Evolutionary conservation across 2,888 invertebrate genomes (phyloP), one percentile per base, ranked within the genome.

Genomic region (Heteromurus nitidus): DNA sequence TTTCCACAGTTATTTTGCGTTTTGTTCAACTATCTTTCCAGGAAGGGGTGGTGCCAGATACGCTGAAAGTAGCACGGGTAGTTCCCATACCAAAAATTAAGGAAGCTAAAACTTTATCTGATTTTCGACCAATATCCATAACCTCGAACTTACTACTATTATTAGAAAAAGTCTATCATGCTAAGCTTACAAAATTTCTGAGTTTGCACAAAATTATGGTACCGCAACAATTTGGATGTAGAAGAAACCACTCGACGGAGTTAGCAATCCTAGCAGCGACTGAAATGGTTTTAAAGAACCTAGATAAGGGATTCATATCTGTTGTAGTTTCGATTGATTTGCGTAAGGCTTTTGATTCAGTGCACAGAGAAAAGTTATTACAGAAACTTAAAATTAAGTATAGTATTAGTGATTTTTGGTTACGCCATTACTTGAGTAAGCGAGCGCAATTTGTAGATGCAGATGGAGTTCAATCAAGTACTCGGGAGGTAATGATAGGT

Each of bases 231-330:
- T 80, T 73, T 50, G 80, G 80, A 7, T 44, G 64, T 62, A 50
- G 80, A 30, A 58, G 47, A 22, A 28, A 30, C 9, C 70, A 81
- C 26, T 75, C 75, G 0, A 81, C 81, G 3, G 81, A 75, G 30
- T 11, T 30, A 1, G 62, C 60, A 24, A 75, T 81, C 62, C 2
- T 75, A 20, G 81, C 75, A 24, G 3, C 53, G 3, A 75, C 64
- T 18, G 75, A 81, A 13, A 16, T 42, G 1, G 44, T 70, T 20
- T 13, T 22, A 20, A 81, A 68, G 24, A 36, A 26, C 20, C 20
- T 81, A 3, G 81, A 81, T 18, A 62, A 24, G 18, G 75, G 75
- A 3, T 5, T 20, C 5, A 18, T 75, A 13, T 30, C 36, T 5
- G 65, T 53, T 11, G 2, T 81, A 0, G 28, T 81, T 9, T 16